Conservation (phyloP, 2,113 vertebrate genomes). For the Eretmochelys imbricata region DNA sequence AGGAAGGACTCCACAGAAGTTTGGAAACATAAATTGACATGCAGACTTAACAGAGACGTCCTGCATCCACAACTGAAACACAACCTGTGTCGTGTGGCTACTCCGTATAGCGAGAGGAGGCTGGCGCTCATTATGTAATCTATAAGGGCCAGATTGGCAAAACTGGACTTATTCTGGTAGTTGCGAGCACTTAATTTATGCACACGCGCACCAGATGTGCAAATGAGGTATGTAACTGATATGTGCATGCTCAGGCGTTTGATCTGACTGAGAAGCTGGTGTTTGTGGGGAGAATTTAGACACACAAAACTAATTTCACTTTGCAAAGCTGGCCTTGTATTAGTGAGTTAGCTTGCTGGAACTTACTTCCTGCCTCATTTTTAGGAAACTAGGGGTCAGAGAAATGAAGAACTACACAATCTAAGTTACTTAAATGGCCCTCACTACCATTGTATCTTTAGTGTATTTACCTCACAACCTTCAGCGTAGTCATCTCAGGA, state of each 20-base stretch:
- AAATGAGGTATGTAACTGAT: not conserved
- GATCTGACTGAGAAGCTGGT: not conserved
- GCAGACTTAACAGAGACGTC: not conserved
- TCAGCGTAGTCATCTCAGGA: not conserved
- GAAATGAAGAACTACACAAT: not conserved
- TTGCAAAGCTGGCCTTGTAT: not conserved
- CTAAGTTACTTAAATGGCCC: not conserved
- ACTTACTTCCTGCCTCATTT: not conserved
- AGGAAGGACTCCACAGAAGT: not conserved
- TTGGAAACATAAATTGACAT: not conserved
- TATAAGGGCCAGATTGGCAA: not conserved
- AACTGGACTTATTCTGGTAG: not conserved
- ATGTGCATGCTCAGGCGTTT: not conserved
- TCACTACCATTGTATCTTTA: not conserved
- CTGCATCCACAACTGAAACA: not conserved
- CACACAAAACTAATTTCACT: not conserved
- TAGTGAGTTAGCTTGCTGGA: not conserved
- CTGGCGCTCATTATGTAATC: not conserved
- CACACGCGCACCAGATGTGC: not conserved
- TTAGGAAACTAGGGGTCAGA: not conserved
- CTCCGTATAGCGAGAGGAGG: not conserved
- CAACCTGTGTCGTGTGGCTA: not conserved
- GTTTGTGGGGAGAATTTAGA: not conserved
- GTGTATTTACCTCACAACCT: not conserved
- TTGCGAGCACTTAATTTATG: not conserved